These are phyloP conservation scores for Cynocephalus volans DNA, from an alignment of 2,113 vertebrate species.

Conservation along the genomic window DNA sequence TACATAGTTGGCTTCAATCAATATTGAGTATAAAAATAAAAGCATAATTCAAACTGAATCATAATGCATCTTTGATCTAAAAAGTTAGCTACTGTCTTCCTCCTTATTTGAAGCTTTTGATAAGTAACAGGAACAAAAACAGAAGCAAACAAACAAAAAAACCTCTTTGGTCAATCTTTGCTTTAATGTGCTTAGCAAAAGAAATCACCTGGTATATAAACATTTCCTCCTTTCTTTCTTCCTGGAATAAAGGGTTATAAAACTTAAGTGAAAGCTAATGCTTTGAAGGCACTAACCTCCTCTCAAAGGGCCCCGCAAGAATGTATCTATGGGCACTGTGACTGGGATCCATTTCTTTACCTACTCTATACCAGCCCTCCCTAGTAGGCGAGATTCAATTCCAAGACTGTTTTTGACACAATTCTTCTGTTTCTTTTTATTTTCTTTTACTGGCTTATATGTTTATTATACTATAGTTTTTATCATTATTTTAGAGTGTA, in stretches of 20 bases:
- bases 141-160: neutral
- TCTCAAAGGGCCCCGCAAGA: fast-evolving
- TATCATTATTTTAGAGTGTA: too few species aligned
- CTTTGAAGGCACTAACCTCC: neutral
- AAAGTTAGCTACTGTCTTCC: neutral
- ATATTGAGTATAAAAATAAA: neutral
- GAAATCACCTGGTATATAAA: neutral
- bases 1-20: neutral
- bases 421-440: neutral
- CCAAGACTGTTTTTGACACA: neutral
- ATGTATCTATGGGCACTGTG: fast-evolving
- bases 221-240: neutral
- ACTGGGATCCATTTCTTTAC: neutral
- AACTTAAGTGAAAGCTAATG: neutral
- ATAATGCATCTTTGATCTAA: neutral
- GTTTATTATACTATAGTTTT: too few species aligned
- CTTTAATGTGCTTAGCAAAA: neutral
- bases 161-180: neutral
- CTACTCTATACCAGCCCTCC: fast-evolving
- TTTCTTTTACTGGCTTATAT: too few species aligned
- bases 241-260: neutral
- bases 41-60: neutral
- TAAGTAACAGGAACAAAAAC: neutral
- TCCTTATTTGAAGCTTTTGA: neutral
- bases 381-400: fast-evolving